Base-by-base conservation (phyloP, 1,140 invertebrate genomes). In the Eurosta solidaginis region DNA sequence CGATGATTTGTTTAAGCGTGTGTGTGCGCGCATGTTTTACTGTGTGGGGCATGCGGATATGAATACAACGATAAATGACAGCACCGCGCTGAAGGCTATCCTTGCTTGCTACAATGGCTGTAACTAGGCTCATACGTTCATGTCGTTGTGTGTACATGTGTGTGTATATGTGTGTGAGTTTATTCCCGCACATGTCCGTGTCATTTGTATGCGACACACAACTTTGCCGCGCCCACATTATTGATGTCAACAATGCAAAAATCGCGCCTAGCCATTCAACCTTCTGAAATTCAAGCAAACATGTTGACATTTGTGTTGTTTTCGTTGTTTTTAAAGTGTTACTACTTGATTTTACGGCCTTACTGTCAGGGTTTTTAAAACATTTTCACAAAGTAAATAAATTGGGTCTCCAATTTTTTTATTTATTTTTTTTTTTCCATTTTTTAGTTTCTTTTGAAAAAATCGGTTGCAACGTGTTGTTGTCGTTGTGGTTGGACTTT, bases 171-270 rank as follows among this genome's bases (percentile, higher is more conserved):
- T 40, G 59, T 68, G 7, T 68, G 33, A 10, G 4, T n/a, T 33
- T 59, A 59, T 27, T 29, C 29, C n/a, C 54, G 3, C 6, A 29
- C 27, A 59, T 59, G 54, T 12, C 54, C 29, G 27, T n/a, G 54
- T 10, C 29, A 29, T n/a, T 40, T 68, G 10, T 12, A n/a, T 10
- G 59, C 33, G n/a, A 40, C 29, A 29, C 10, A 17, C 27, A n/a
- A 40, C 59, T 68, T 17, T 40, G 54, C 54, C 27, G 3, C n/a
- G 59, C 59, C 59, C 59, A 22, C 59, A 40, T 68, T 68, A 68
- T 68, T 68, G 59, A 9, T 68, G 59, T 68, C 59, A 42, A 68
- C 59, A 68, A 40, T 9, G 59, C 59, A 68, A 68, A 40, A 29
- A 68, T 12, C 20, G 40, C 59, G 29, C 33, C 17, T 33, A n/a